These are phyloP conservation scores for Anguilla obscura DNA, from an alignment of 2,797 vertebrate species.

Conservation along the genomic window DNA sequence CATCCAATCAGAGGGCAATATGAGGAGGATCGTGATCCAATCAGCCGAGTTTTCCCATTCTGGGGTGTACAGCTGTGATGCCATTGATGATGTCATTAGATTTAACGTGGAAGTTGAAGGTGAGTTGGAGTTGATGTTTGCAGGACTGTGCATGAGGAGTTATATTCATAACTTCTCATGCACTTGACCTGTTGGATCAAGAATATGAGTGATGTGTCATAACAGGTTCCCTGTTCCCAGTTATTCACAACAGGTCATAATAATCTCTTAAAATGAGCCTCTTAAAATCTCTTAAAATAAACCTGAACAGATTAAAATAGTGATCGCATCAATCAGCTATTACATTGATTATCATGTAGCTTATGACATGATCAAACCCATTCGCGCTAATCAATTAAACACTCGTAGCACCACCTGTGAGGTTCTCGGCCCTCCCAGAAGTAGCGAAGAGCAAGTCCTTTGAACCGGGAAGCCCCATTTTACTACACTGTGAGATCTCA, in stretches of 20 bases:
- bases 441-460: conserved; percentile 67
- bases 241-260: background rate
- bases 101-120: conserved; percentile 83
- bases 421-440: conserved; percentile 72
- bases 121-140: conserved; percentile 59
- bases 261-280: background rate
- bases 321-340: background rate
- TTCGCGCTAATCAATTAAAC: conserved; percentile 53
- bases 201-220: background rate
- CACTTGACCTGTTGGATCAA: background rate
- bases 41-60: conserved; percentile 78
- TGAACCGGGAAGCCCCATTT: conserved; percentile 68
- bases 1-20: conserved; percentile 79
- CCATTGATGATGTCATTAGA: conserved; percentile 78
- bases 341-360: conserved; percentile 15
- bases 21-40: conserved; percentile 81
- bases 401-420: conserved; percentile 77
- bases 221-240: background rate
- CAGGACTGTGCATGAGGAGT: conserved; percentile 30
- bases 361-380: background rate
- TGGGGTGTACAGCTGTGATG: conserved; percentile 79
- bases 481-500: conserved; percentile 73
- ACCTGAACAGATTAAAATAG: background rate
- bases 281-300: background rate
- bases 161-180: conserved; percentile 38